phyloP scores from a whole-genome alignment of 30 jellyfish, hydroid and myxozoan species.

The Chironex yamaguchii region DNA sequence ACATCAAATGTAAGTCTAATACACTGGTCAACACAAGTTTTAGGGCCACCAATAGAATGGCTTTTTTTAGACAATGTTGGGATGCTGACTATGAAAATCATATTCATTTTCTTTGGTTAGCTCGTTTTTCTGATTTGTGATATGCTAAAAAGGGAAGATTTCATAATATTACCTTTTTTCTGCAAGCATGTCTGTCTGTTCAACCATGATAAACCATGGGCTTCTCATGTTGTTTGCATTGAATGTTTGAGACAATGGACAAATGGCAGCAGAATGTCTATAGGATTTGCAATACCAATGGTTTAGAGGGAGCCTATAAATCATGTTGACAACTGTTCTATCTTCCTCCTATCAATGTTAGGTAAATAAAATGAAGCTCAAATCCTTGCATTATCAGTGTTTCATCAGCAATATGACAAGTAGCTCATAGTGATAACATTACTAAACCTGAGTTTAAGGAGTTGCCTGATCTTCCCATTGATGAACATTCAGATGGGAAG shows the following conservation, averaged over 20 bases:
- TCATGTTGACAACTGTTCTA: neutral
- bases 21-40: neutral
- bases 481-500: neutral
- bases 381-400: neutral
- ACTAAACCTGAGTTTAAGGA: neutral
- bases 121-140: neutral
- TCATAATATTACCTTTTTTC: neutral
- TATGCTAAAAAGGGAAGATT: constrained; percentile 5
- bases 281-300: neutral
- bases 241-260: neutral
- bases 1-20: no score
- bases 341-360: neutral
- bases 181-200: neutral
- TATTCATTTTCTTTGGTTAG: neutral
- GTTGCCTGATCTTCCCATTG: constrained; percentile 15
- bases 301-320: neutral
- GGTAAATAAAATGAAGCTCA: neutral
- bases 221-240: neutral
- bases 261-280: neutral
- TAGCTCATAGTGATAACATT: neutral
- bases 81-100: neutral
- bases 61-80: neutral
- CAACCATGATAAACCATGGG: neutral
- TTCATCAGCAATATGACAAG: neutral
- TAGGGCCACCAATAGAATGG: neutral